Evolutionary conservation across 2,113 vertebrate genomes (phyloP).

Genomic region (Prionailurus bengalensis): DNA sequence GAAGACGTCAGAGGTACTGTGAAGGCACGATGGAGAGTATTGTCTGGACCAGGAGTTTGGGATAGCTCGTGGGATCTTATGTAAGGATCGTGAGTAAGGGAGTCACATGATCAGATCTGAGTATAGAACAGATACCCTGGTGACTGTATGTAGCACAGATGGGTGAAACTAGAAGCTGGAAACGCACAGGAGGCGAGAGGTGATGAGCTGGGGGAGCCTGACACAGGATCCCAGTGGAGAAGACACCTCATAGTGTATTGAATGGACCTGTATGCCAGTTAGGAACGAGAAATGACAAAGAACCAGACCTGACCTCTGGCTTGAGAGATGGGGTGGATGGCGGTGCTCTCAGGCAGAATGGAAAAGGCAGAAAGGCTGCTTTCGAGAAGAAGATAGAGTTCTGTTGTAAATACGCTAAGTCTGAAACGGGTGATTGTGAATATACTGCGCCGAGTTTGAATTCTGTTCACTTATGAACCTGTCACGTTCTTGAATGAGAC

Average conservation of each 20-base stretch:
- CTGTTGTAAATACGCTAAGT: not conserved
- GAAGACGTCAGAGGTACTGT: not conserved
- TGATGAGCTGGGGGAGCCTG: not conserved
- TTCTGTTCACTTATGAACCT: not conserved
- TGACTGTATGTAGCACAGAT: not conserved
- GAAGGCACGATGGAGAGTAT: not conserved
- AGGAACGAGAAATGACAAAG: not conserved
- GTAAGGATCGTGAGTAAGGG: not conserved
- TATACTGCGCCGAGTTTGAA: not conserved
- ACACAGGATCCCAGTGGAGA: not conserved
- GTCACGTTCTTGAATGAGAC: not conserved
- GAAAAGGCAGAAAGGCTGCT: slow-evolving; percentile 17
- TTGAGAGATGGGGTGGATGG: not conserved
- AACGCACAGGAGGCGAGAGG: not conserved
- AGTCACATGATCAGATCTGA: not conserved
- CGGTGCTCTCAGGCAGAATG: not conserved
- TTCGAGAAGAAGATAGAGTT: not conserved
- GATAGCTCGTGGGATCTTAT: not conserved
- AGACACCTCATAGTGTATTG: not conserved
- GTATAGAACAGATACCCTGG: not conserved
- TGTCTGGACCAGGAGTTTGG: not conserved
- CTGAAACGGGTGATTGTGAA: not conserved
- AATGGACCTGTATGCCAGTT: not conserved
- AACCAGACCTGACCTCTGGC: not conserved
- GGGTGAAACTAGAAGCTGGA: not conserved